Evolutionary conservation across 2,113 vertebrate genomes (phyloP).

Genomic region (Hassar affinis): DNA sequence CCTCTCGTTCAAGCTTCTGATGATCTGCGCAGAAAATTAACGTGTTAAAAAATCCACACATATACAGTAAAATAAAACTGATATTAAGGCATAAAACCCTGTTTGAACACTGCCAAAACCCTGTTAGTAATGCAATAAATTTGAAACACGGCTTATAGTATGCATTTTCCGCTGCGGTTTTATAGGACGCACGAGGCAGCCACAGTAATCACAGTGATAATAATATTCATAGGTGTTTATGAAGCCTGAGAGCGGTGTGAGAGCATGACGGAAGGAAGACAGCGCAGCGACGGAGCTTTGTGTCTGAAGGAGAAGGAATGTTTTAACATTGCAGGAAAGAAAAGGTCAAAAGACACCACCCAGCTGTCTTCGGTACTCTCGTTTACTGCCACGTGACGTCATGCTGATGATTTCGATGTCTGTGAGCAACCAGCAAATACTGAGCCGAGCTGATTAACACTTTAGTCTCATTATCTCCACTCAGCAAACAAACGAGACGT

Average conservation of each 20-base stretch:
- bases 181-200: neutral
- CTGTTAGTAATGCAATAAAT: neutral
- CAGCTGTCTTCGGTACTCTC: constrained; percentile 4
- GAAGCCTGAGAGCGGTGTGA: neutral
- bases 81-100: neutral
- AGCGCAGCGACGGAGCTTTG: neutral
- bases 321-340: constrained; percentile 14
- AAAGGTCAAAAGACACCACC: constrained; percentile 38
- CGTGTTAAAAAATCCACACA: neutral
- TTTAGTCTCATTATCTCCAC: constrained; percentile 2
- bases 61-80: neutral
- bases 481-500: constrained; percentile 56
- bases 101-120: neutral
- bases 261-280: constrained; percentile 2
- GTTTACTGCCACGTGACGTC: neutral
- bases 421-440: neutral
- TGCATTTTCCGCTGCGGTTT: neutral
- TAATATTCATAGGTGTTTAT: constrained; percentile 5
- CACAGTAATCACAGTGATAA: neutral
- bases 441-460: neutral
- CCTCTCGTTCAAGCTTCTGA: constrained; percentile 56
- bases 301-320: constrained; percentile 20
- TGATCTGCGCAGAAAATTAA: constrained; percentile 42
- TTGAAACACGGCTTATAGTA: neutral
- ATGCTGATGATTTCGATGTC: neutral